phyloP scores from a whole-genome alignment of 2,888 invertebrate genomes.

The Unio pictorum region DNA sequence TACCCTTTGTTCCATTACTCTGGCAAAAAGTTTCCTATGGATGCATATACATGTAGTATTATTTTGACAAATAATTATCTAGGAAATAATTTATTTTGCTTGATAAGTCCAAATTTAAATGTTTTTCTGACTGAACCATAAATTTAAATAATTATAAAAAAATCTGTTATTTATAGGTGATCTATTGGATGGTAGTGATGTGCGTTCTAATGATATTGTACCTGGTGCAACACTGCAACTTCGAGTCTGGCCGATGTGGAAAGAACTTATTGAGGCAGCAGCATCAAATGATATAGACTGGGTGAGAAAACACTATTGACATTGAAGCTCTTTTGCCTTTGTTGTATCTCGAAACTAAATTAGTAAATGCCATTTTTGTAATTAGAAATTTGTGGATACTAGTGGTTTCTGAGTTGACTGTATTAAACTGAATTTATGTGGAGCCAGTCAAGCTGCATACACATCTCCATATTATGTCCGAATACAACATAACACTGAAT shows the following conservation, averaged over 20 bases:
- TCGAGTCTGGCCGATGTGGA: constrained; percentile 68
- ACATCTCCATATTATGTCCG: too few relatives aligned
- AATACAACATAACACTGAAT: too few relatives aligned
- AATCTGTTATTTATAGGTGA: constrained; percentile 55
- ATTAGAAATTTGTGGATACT: background rate
- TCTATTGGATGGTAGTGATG: constrained; percentile 61
- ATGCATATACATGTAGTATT: too few relatives aligned
- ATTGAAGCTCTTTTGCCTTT: background rate
- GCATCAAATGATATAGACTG: constrained; percentile 62
- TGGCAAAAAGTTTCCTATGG: too few relatives aligned
- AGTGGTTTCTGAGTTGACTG: background rate
- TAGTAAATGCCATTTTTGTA: background rate
- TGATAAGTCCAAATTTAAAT: background rate
- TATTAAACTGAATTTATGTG: too few relatives aligned
- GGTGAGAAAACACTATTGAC: constrained; percentile 41
- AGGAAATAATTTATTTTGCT: background rate
- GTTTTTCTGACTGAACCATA: background rate
- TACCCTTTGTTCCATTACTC: too few relatives aligned
- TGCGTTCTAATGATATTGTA: constrained; percentile 67
- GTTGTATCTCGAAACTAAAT: background rate
- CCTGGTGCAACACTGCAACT: constrained; percentile 63
- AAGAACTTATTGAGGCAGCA: constrained; percentile 65
- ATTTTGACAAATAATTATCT: too few relatives aligned
- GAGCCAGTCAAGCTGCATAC: too few relatives aligned
- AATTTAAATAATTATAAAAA: background rate